phyloP scores from a whole-genome alignment of 2,113 vertebrate species.

The Lagopus leucura region DNA sequence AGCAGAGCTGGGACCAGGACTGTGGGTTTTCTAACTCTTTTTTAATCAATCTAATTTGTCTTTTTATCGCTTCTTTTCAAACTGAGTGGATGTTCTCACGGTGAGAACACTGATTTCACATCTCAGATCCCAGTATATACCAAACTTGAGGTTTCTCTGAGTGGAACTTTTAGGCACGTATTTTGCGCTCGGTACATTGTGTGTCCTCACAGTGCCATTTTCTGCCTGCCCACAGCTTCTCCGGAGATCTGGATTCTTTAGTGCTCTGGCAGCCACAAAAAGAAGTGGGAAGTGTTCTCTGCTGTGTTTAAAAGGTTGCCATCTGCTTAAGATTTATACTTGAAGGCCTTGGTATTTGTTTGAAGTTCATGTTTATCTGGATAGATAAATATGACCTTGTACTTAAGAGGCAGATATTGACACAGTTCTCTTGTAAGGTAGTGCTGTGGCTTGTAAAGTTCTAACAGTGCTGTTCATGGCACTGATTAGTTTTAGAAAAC shows the following conservation, averaged over 20 bases:
- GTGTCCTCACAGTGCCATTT: background rate
- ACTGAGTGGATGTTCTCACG: background rate
- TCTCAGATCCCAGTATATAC: background rate
- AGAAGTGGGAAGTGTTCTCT: background rate
- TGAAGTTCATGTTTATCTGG: conserved; percentile 36
- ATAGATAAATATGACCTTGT: conserved; percentile 49
- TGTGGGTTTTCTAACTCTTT: background rate
- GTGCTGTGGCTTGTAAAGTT: background rate
- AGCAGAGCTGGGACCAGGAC: background rate
- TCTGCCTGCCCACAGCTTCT: background rate
- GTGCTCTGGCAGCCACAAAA: background rate
- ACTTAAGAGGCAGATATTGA: background rate
- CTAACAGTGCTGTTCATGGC: fast-evolving
- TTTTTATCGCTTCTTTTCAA: background rate
- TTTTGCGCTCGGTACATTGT: background rate
- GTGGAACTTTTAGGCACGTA: background rate
- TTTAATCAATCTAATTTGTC: background rate
- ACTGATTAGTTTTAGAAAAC: background rate
- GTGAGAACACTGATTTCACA: background rate
- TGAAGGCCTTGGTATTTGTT: conserved; percentile 15
- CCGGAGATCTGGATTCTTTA: background rate
- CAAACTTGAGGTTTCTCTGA: background rate
- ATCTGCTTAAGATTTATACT: background rate
- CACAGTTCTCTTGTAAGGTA: background rate
- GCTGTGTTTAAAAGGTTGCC: background rate